These are phyloP conservation scores for Melanerpes formicivorus DNA, from an alignment of 2,113 vertebrate genomes.

Conservation along the genomic window DNA sequence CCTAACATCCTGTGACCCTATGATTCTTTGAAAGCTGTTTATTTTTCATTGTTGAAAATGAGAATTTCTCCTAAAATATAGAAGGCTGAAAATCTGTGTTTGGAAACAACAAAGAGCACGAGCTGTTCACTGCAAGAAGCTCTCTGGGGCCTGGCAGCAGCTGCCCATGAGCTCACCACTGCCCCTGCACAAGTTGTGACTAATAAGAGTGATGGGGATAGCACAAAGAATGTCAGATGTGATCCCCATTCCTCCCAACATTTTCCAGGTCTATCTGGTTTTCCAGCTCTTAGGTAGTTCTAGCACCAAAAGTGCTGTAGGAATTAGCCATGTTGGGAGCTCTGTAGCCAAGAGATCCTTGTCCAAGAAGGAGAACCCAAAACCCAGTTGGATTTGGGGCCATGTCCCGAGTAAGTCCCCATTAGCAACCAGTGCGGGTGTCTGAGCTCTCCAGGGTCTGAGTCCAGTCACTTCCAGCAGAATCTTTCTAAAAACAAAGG, in stretches of 20 bases:
- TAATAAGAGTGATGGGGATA: not conserved
- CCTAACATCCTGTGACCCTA: too few relatives aligned
- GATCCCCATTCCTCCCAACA: not conserved
- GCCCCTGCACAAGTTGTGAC: not conserved
- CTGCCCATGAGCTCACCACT: rapidly evolving
- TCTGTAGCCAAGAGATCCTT: not conserved
- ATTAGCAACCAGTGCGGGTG: rapidly evolving
- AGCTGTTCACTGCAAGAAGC: not conserved
- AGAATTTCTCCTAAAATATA: not conserved
- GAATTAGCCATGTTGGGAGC: not conserved
- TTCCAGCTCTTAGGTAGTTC: not conserved
- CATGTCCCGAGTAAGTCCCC: not conserved
- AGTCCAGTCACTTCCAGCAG: not conserved
- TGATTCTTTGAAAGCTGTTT: not conserved
- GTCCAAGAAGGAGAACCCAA: not conserved
- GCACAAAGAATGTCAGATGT: not conserved
- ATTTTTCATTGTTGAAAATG: not conserved
- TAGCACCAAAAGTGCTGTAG: not conserved
- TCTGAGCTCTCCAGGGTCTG: not conserved
- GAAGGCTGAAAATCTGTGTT: not conserved
- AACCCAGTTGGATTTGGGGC: not conserved
- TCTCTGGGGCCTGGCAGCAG: not conserved
- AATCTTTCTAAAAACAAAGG: not conserved
- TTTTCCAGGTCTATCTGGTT: not conserved
- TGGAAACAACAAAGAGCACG: not conserved